A percentile compares a stretch with the other conserved stretches of the same genome.
phyloP scores from a whole-genome alignment of 2,113 vertebrate genomes.

The Oncorhynchus keta region DNA sequence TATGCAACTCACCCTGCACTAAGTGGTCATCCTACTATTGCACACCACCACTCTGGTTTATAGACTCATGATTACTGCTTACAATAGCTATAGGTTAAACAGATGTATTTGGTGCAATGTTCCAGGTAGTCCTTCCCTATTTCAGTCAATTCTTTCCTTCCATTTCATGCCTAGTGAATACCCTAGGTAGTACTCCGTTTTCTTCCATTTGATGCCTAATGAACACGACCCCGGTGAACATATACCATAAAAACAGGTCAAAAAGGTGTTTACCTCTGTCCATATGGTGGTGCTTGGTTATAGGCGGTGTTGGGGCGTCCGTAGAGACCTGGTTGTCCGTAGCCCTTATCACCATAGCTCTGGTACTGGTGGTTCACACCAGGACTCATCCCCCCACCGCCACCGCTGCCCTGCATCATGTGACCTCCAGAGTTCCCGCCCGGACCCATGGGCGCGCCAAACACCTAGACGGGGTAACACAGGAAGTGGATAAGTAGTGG shows the following conservation, averaged over 20 bases:
- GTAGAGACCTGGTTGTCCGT: constrained; percentile 84
- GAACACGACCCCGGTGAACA: too few species aligned
- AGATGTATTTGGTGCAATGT: too few species aligned
- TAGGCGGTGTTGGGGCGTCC: constrained; percentile 77
- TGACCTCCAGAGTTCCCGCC: constrained; percentile 85
- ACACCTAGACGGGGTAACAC: constrained; percentile 71
- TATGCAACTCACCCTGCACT: too few species aligned
- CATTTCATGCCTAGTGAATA: too few species aligned
- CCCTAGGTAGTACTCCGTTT: too few species aligned
- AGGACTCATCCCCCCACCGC: constrained; percentile 75
- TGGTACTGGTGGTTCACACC: constrained; percentile 80
- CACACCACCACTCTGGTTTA: too few species aligned
- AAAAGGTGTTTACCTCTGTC: constrained; percentile 73
- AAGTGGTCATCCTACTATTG: too few species aligned
- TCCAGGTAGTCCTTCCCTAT: too few species aligned
- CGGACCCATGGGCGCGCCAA: constrained; percentile 88
- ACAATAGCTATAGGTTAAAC: too few species aligned
- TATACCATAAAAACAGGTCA: neutral
- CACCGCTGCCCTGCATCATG: constrained; percentile 82
- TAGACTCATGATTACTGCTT: too few species aligned
- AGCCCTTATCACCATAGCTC: constrained; percentile 86
- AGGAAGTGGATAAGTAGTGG: neutral
- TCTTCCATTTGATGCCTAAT: too few species aligned
- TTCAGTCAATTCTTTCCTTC: too few species aligned
- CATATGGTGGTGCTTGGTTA: constrained; percentile 73